phyloP scores from a whole-genome alignment of 2,888 invertebrate genomes.

The Endotricha flammealis region DNA sequence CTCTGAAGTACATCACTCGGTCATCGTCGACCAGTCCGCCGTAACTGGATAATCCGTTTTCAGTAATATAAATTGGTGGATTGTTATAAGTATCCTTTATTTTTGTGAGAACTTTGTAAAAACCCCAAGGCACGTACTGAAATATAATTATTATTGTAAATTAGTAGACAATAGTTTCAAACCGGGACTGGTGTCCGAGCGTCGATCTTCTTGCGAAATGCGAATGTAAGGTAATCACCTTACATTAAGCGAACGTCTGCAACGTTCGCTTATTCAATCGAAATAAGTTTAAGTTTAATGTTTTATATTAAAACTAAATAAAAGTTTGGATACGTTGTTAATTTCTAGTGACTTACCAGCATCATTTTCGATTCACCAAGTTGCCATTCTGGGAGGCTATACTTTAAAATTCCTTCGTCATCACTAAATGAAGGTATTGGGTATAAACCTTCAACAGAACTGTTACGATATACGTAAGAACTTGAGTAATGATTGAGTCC shows the following conservation, averaged over 20 bases:
- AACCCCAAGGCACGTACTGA: slow-evolving; percentile 16
- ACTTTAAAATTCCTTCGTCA: slow-evolving; percentile 17
- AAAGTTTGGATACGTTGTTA: no score
- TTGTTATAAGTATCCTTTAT: slow-evolving; percentile 26
- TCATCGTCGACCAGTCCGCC: slow-evolving; percentile 48
- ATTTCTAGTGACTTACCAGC: no score
- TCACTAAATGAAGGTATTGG: slow-evolving; percentile 30
- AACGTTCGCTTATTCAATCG: no score
- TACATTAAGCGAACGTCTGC: no score
- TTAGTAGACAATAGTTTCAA: neutral
- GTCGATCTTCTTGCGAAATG: no score
- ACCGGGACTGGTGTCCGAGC: neutral
- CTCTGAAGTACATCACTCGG: slow-evolving; percentile 43
- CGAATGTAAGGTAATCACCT: no score
- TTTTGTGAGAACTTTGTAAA: slow-evolving; percentile 22
- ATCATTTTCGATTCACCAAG: no score
- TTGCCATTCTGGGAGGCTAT: slow-evolving; percentile 8
- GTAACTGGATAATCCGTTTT: slow-evolving; percentile 66
- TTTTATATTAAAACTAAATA: no score
- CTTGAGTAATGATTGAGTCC: slow-evolving; percentile 83
- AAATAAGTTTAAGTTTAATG: no score
- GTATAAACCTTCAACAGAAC: slow-evolving; percentile 21
- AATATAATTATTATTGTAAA: no score
- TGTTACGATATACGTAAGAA: slow-evolving; percentile 31
- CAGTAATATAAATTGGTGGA: slow-evolving; percentile 47